Conservation (phyloP, 1,140 invertebrate genomes). For the Nilaparvata lugens region DNA sequence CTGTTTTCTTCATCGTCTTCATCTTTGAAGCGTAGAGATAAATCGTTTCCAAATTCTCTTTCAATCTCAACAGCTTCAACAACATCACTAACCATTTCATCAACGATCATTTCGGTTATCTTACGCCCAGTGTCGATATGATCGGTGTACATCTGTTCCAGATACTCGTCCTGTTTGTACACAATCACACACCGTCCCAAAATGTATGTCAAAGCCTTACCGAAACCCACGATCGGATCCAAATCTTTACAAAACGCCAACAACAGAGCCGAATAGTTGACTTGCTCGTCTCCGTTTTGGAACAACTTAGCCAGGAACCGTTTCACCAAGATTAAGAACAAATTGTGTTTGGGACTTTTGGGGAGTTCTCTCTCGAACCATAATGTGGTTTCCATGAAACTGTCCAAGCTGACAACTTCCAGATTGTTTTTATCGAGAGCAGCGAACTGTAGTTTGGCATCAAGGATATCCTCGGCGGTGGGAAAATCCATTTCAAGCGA, state of each 20-base stretch:
- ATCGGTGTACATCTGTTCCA: not conserved
- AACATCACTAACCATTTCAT: not conserved
- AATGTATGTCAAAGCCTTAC: slow-evolving; percentile 40
- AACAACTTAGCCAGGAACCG: slow-evolving; percentile 45
- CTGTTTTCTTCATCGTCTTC: not conserved
- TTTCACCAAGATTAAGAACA: slow-evolving; percentile 37
- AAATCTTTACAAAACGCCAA: slow-evolving; percentile 46
- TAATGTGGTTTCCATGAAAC: slow-evolving; percentile 35
- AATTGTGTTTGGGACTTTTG: slow-evolving; percentile 25
- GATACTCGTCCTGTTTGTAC: not conserved
- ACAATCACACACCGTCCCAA: not conserved
- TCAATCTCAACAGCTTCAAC: not conserved
- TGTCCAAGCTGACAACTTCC: slow-evolving; percentile 34
- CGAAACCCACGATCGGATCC: slow-evolving; percentile 42
- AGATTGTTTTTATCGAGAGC: slow-evolving; percentile 35
- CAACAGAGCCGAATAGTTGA: slow-evolving; percentile 49
- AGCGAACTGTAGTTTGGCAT: slow-evolving; percentile 36
- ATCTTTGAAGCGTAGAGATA: not conserved
- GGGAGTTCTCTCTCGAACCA: slow-evolving; percentile 44
- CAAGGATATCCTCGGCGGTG: slow-evolving; percentile 39
- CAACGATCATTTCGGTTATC: not conserved
- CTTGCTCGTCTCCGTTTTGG: slow-evolving; percentile 32
- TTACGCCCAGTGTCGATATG: not conserved
- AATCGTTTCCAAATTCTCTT: not conserved
- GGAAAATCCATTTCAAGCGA: slow-evolving; percentile 43